Conservation (phyloP, 2,888 invertebrate genomes). For the Limenitis camilla region DNA sequence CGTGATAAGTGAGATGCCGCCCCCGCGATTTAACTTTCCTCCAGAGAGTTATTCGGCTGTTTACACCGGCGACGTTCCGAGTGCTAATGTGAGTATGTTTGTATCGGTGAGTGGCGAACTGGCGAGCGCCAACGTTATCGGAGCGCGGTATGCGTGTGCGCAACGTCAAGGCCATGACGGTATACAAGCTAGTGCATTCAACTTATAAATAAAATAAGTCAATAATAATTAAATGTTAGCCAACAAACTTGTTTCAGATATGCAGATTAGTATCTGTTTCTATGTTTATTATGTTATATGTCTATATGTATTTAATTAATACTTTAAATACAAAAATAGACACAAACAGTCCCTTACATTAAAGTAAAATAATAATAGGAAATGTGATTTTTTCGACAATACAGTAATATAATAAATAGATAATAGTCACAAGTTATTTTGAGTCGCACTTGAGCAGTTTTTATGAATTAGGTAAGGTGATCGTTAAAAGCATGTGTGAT, state of each 20-base stretch:
- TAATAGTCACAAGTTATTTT: no score
- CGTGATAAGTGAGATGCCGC: conserved; percentile 40
- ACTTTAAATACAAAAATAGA: no score
- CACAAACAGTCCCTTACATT: no score
- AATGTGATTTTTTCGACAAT: no score
- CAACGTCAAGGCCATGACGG: conserved; percentile 51
- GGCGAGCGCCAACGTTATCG: conserved; percentile 32
- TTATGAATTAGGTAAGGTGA: background rate
- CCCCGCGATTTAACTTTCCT: conserved; percentile 55
- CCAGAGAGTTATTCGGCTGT: conserved; percentile 65
- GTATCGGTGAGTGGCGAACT: conserved; percentile 31
- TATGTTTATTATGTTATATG: no score
- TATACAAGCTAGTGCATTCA: conserved; percentile 54
- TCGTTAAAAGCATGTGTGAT: background rate
- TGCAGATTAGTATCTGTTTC: no score
- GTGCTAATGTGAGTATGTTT: conserved; percentile 56
- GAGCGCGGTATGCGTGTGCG: conserved; percentile 42
- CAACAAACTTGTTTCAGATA: background rate
- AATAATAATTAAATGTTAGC: background rate
- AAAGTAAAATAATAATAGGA: no score
- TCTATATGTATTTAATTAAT: no score
- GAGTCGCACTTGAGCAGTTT: no score
- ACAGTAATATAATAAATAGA: no score
- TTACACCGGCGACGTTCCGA: conserved; percentile 47
- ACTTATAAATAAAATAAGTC: conserved; percentile 34